These are phyloP conservation scores for Forpus xanthops DNA, from an alignment of 2,797 vertebrate genomes.

Conservation along the genomic window DNA sequence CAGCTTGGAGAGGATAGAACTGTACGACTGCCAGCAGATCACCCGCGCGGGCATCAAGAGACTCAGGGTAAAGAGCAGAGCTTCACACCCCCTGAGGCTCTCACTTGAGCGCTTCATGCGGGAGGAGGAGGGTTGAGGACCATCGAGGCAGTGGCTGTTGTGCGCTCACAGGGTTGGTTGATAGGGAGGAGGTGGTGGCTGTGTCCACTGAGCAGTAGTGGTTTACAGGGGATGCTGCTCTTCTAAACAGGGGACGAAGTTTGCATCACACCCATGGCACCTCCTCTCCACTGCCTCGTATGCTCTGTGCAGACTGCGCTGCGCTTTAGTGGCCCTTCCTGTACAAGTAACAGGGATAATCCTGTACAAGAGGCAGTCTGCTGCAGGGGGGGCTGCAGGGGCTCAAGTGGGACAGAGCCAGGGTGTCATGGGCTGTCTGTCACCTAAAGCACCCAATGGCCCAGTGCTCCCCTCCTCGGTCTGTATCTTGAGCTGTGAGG, in stretches of 20 bases:
- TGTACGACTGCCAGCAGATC: slow-evolving; percentile 99
- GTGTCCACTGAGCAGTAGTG: accelerated
- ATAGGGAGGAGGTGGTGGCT: neutral
- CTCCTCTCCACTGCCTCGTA: accelerated
- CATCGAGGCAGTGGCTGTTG: accelerated
- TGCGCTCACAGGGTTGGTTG: neutral
- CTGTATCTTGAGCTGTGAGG: too few relatives aligned
- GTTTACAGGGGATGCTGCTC: too few relatives aligned
- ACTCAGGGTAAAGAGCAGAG: slow-evolving; percentile 81
- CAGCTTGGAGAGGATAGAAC: slow-evolving; percentile 94
- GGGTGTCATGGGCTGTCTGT: neutral
- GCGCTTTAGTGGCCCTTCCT: neutral
- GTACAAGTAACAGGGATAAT: accelerated
- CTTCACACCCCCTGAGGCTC: accelerated
- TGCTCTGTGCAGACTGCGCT: accelerated
- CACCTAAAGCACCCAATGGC: accelerated
- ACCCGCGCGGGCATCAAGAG: slow-evolving; percentile 96
- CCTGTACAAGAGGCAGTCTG: neutral
- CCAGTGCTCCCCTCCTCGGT: neutral
- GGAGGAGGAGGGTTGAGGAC: neutral
- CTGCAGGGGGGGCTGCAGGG: neutral
- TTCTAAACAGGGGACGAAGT: accelerated
- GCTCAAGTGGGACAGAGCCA: neutral
- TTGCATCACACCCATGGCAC: accelerated
- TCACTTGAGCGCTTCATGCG: accelerated